Percentiles rank a stretch among this genome's conserved stretches.
Evolutionary conservation across 35 echinoderm and acorn worm genomes (phyloP).

Genomic region (Apostichopus californicus): DNA sequence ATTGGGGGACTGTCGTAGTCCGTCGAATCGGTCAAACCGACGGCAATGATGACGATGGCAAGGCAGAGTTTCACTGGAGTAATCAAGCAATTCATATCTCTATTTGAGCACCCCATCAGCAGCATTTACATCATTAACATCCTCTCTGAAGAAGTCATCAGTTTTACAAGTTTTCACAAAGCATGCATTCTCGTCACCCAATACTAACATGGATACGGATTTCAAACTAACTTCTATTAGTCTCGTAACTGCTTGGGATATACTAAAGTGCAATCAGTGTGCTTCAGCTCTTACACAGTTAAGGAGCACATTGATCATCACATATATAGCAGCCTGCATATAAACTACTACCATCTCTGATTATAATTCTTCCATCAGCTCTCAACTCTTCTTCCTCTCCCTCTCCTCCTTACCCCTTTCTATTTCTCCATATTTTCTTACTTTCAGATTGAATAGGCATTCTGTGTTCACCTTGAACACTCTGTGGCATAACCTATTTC

Average conservation of each 20-base stretch:
- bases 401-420: neutral
- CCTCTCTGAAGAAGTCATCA: too few species aligned
- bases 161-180: too few species aligned
- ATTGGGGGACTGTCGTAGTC: slow-evolving; percentile 16
- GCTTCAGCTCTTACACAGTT: neutral
- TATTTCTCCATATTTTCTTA: too few species aligned
- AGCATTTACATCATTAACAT: too few species aligned
- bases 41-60: neutral
- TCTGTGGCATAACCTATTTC: too few species aligned
- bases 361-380: neutral
- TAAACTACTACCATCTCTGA: neutral
- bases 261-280: neutral
- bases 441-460: too few species aligned
- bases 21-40: neutral
- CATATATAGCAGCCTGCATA: neutral
- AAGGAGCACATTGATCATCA: neutral
- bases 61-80: slow-evolving; percentile 38
- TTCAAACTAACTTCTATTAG: too few species aligned
- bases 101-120: neutral
- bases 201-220: too few species aligned
- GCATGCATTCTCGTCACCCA: too few species aligned
- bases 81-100: neutral
- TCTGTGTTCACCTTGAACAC: too few species aligned
- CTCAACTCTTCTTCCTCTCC: neutral
- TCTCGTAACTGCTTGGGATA: too few species aligned